phyloP scores from a whole-genome alignment of 2,113 vertebrate genomes.

The Perca schrenkii region DNA sequence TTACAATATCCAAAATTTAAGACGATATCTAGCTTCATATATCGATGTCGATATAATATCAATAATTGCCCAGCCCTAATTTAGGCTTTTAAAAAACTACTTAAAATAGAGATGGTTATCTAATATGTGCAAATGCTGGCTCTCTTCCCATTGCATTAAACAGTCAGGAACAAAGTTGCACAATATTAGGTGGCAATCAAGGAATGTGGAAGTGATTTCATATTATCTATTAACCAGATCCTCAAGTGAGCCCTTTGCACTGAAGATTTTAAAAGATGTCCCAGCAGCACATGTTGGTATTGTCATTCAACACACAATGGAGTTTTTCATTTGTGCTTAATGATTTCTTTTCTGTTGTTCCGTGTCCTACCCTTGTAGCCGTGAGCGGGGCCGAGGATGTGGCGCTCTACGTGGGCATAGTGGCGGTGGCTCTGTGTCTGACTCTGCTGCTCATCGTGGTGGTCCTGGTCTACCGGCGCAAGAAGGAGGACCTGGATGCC shows the following conservation, averaged over 20 bases:
- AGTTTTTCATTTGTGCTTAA: slow-evolving; percentile 13
- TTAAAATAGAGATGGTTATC: not conserved
- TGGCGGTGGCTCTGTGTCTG: slow-evolving; percentile 94
- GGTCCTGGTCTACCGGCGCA: slow-evolving; percentile 93
- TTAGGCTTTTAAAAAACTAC: too few species aligned
- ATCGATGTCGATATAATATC: too few species aligned
- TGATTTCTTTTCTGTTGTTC: not conserved
- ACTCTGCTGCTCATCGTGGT: slow-evolving; percentile 93
- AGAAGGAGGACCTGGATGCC: slow-evolving; percentile 94
- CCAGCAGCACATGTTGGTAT: not conserved
- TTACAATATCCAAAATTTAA: too few species aligned
- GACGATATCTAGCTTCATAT: too few species aligned
- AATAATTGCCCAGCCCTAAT: too few species aligned
- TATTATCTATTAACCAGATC: slow-evolving; percentile 2
- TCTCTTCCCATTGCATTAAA: slow-evolving; percentile 9
- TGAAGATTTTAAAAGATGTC: slow-evolving; percentile 26
- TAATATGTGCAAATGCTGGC: slow-evolving; percentile 6
- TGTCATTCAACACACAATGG: slow-evolving; percentile 15
- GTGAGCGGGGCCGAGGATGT: slow-evolving; percentile 90
- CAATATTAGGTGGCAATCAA: not conserved
- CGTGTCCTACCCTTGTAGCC: slow-evolving; percentile 75
- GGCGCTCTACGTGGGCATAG: slow-evolving; percentile 95
- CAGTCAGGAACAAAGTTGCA: slow-evolving; percentile 9
- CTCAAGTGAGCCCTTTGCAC: slow-evolving; percentile 28
- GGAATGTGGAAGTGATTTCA: slow-evolving; percentile 17